Evolutionary conservation across 1,140 invertebrate genomes (phyloP), one percentile per base, ranked within the genome.

Genomic region (Oncopeltus fasciatus): DNA sequence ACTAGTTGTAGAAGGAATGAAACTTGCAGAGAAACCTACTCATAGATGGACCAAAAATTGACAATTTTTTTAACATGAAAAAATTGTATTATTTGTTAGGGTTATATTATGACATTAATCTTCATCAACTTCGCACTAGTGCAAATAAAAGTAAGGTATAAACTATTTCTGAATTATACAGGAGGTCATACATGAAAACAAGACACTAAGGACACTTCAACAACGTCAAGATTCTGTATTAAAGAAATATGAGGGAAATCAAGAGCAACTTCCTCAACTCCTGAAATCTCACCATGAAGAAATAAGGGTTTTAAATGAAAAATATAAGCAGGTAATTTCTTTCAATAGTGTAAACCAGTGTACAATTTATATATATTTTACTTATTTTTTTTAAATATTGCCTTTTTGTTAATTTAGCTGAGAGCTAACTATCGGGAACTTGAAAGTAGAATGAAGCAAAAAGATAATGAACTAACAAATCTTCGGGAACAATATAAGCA

Each of bases 151-250:
- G n/a, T n/a, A n/a, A n/a, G n/a, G n/a, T n/a, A n/a, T n/a, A n/a
- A n/a, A n/a, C n/a, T n/a, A n/a, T n/a, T n/a, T n/a, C n/a, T n/a
- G n/a, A 76, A 31, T 43, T 57, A 43, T 56, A 2, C 66, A 87
- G 81, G 84, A 88, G 73, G 69, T 88, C 18, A 78, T 79, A 20
- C 83, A 83, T 68, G 86, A 90, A 74, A 88, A 88, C 71, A 80
- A 80, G 67, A 75, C 85, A 31, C 70, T 88, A 11, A 82, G 83
- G 64, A 83, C 81, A 1, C 72, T 88, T 33, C 84, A 88, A 70
- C 87, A 85, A 69, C 79, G 85, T 59, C 86, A 88, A 70, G 84
- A 86, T 68, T 79, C 80, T 53, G 86, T 86, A 1, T 71, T 90
- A 21, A 80, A 79, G 67, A 80, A 77, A 75, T 79, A 72, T 67